Conservation (phyloP, 2,888 invertebrate species). For the Venustoraphidia nigricollis region DNA sequence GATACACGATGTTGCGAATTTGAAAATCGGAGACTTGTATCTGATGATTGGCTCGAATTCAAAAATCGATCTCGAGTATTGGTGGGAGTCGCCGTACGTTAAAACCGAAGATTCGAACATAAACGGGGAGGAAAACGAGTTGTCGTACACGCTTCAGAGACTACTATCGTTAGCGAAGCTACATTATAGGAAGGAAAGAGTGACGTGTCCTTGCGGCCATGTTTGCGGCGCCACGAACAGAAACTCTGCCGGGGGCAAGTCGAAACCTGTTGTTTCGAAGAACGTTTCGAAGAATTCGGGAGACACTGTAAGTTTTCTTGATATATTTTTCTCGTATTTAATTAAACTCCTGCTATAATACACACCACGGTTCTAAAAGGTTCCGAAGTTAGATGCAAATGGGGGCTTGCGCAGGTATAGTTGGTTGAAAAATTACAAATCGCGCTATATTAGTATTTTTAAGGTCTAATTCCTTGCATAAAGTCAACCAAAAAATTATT, state of each 20-base stretch:
- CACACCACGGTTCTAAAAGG: no score
- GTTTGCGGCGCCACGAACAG: constrained; percentile 25
- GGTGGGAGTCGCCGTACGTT: constrained; percentile 42
- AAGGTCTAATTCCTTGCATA: no score
- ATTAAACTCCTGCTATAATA: no score
- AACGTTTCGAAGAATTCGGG: constrained; percentile 2
- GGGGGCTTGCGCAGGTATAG: no score
- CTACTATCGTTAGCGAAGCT: constrained; percentile 37
- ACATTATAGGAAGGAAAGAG: constrained; percentile 24
- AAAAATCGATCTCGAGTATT: constrained; percentile 61
- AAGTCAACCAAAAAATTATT: no score
- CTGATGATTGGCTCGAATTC: constrained; percentile 69
- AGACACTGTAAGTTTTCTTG: not conserved
- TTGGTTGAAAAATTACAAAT: no score
- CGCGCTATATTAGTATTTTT: no score
- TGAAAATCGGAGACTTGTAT: constrained; percentile 81
- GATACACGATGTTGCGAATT: constrained; percentile 51
- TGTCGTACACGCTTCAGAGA: constrained; percentile 31
- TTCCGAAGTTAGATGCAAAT: no score
- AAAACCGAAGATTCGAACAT: constrained; percentile 7
- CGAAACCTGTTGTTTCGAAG: constrained; percentile 1
- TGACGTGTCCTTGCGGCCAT: constrained; percentile 40
- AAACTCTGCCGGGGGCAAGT: not conserved
- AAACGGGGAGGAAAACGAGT: constrained; percentile 9
- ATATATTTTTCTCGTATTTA: not conserved